Percentiles rank a stretch among this genome's conserved stretches.
Conservation (phyloP, 2,797 vertebrate genomes). For the Sitta carolinensis region DNA sequence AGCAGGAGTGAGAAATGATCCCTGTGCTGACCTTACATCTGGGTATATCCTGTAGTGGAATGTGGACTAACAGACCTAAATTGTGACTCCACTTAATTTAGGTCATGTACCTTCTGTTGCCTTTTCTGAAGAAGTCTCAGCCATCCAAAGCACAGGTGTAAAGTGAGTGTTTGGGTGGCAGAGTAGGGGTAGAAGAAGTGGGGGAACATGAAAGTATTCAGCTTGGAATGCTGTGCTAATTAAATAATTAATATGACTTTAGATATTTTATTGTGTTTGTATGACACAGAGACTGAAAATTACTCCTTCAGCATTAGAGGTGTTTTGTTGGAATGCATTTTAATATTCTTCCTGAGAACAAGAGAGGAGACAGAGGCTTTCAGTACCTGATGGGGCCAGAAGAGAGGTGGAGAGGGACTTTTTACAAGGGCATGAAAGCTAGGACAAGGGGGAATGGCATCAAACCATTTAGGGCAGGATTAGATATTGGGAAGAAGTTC, state of each 20-base stretch:
- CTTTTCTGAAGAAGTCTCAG: not conserved
- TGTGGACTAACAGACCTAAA: not conserved
- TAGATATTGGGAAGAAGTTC: not conserved
- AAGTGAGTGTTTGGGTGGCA: not conserved
- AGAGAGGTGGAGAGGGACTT: not conserved
- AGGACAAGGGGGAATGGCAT: not conserved
- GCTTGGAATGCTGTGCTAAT: not conserved
- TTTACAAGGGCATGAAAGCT: not conserved
- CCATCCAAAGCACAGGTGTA: rapidly evolving
- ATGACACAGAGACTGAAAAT: not conserved
- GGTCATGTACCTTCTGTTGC: not conserved
- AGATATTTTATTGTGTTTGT: not conserved
- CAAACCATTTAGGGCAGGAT: not conserved
- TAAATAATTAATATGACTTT: not conserved
- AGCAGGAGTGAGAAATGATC: slow-evolving; percentile 16
- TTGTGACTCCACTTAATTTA: not conserved
- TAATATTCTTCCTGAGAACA: not conserved
- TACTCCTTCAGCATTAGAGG: rapidly evolving
- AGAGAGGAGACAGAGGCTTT: not conserved
- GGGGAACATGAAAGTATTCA: not conserved
- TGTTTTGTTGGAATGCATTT: not conserved
- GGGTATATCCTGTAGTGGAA: not conserved
- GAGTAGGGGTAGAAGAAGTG: not conserved
- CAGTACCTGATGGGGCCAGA: not conserved
- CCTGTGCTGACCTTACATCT: not conserved